phyloP scores from a whole-genome alignment of 2,113 vertebrate species.

The Pimephales promelas region DNA sequence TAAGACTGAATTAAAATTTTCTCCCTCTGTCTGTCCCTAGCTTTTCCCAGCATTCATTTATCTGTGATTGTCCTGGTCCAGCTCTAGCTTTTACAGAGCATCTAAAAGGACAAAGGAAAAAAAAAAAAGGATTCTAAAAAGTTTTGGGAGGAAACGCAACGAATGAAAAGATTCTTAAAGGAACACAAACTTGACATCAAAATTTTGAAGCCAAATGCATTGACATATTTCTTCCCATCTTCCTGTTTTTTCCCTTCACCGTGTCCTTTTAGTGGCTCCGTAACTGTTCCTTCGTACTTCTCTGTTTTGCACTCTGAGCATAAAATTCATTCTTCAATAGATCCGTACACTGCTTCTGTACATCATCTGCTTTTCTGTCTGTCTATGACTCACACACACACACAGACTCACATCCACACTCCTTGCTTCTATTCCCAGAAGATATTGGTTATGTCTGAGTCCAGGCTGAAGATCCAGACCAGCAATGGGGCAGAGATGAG shows the following conservation, averaged over 20 bases:
- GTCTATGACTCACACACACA: not conserved
- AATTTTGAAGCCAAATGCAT: too few relatives aligned
- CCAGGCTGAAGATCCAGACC: conserved; percentile 81
- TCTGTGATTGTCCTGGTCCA: conserved; percentile 30
- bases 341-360: not conserved
- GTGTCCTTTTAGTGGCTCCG: too few relatives aligned
- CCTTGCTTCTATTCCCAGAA: conserved; percentile 73
- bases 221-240: too few relatives aligned
- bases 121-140: too few relatives aligned
- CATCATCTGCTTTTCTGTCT: not conserved
- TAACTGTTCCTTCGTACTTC: not conserved
- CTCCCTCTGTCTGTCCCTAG: not conserved
- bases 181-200: too few relatives aligned
- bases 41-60: not conserved
- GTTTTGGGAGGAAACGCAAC: too few relatives aligned
- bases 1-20: not conserved
- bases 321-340: not conserved
- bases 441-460: conserved; percentile 82
- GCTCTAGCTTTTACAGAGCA: not conserved
- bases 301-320: not conserved
- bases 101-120: too few relatives aligned
- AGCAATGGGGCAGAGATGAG: conserved; percentile 71
- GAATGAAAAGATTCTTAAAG: too few relatives aligned
- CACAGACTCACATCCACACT: not conserved
- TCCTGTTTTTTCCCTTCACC: too few relatives aligned